These are phyloP conservation scores for Drosophila simulans DNA, from an alignment of 1,140 invertebrate species.

Conservation along the genomic window DNA sequence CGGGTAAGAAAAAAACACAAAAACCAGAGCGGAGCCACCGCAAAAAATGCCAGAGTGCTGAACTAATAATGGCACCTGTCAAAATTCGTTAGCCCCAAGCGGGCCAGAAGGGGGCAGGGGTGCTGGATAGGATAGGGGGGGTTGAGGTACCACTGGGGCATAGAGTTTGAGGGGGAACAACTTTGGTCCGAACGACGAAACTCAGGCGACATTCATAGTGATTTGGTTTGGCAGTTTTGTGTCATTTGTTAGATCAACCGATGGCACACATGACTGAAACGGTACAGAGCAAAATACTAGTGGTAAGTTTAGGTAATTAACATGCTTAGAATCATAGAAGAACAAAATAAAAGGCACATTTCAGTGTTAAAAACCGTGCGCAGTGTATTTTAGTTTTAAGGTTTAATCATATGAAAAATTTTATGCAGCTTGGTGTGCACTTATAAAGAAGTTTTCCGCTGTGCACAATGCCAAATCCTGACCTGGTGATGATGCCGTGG, in stretches of 20 bases:
- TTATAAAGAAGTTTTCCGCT: background rate
- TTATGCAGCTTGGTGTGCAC: background rate
- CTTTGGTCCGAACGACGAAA: slow-evolving; percentile 70
- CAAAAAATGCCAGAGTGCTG: slow-evolving; percentile 72
- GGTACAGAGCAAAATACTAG: slow-evolving; percentile 5
- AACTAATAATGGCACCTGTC: slow-evolving; percentile 84
- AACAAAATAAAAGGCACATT: too few relatives aligned
- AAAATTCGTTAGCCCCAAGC: slow-evolving; percentile 73
- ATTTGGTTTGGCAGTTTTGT: slow-evolving; percentile 79
- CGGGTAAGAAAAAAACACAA: slow-evolving; percentile 23
- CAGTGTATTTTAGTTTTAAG: too few relatives aligned
- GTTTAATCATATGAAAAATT: too few relatives aligned
- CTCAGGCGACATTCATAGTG: slow-evolving; percentile 79
- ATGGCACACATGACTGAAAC: slow-evolving; percentile 52
- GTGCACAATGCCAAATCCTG: slow-evolving; percentile 21
- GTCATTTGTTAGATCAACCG: slow-evolving; percentile 76
- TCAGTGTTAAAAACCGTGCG: too few relatives aligned
- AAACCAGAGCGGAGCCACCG: slow-evolving; percentile 26
- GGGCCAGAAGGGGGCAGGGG: background rate
- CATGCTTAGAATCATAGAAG: too few relatives aligned
- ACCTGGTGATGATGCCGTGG: slow-evolving; percentile 1
- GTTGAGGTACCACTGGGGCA: background rate
- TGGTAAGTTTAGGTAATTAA: background rate
- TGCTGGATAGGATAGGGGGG: background rate
- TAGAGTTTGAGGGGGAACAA: slow-evolving; percentile 42